These are phyloP conservation scores for Eleutherodactylus coqui DNA, from an alignment of 2,797 vertebrate genomes.

Conservation along the genomic window DNA sequence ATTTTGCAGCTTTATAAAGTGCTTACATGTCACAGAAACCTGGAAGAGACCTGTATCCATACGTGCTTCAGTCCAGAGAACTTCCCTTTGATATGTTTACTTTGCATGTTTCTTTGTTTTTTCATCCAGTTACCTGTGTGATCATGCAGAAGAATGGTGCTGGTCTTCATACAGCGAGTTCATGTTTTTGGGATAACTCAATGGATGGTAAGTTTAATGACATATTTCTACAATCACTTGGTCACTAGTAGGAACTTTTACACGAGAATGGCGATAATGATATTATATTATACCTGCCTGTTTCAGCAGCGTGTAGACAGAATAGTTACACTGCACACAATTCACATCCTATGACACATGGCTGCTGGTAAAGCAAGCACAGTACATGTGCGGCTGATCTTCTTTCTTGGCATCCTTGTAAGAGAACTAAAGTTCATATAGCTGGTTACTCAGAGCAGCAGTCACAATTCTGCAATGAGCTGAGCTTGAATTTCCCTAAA, in stretches of 20 bases:
- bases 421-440: background rate
- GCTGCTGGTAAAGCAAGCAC: no score
- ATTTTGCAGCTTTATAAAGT: no score
- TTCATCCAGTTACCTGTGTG: constrained; percentile 85
- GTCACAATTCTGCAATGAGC: background rate
- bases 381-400: background rate
- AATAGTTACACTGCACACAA: no score
- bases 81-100: background rate
- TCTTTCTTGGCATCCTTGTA: background rate
- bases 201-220: constrained; percentile 83
- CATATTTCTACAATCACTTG: no score
- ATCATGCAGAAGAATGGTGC: constrained; percentile 98
- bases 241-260: no score
- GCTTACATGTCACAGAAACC: no score
- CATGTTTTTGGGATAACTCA: constrained; percentile 95
- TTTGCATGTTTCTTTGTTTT: background rate
- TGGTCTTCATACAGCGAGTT: constrained; percentile 89
- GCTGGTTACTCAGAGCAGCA: background rate
- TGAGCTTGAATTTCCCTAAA: background rate
- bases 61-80: background rate
- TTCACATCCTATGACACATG: no score
- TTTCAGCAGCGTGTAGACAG: no score
- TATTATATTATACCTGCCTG: no score
- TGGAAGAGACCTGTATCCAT: background rate
- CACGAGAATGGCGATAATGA: no score